Percentiles rank a stretch among this genome's conserved stretches.
phyloP scores from a whole-genome alignment of 2,888 invertebrate genomes.

The Drosophila buzzatii region DNA sequence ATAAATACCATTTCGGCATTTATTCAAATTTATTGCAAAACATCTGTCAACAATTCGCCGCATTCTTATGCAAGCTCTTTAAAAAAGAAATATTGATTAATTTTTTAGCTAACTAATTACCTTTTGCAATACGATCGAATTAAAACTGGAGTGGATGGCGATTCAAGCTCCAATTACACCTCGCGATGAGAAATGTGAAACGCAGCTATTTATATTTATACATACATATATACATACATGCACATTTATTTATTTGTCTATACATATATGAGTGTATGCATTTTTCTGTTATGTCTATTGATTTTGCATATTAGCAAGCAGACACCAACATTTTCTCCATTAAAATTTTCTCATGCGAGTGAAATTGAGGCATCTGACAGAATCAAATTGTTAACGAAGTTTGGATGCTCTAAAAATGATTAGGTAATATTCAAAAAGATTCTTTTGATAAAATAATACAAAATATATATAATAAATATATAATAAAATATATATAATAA shows the following conservation, averaged over 20 bases:
- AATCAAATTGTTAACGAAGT: background rate
- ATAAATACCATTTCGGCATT: slow-evolving; percentile 1
- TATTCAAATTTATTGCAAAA: slow-evolving; percentile 9
- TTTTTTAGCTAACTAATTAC: slow-evolving; percentile 55
- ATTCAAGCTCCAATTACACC: slow-evolving; percentile 19
- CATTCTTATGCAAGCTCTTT: background rate
- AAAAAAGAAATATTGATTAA: slow-evolving; percentile 40
- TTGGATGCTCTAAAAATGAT: background rate
- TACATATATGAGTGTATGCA: background rate
- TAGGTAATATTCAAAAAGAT: background rate
- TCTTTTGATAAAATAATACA: background rate
- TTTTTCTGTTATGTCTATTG: slow-evolving; percentile 42
- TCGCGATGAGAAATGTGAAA: slow-evolving; percentile 9
- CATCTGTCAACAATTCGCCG: slow-evolving; percentile 14
- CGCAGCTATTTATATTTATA: slow-evolving; percentile 1
- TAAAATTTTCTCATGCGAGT: slow-evolving; percentile 42
- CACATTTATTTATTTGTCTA: background rate
- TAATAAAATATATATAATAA: no score
- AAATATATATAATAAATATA: no score
- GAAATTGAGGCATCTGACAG: slow-evolving; percentile 57
- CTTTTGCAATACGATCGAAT: slow-evolving; percentile 45
- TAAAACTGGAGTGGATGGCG: slow-evolving; percentile 6
- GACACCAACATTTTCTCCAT: slow-evolving; percentile 53
- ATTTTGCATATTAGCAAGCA: slow-evolving; percentile 63
- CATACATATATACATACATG: background rate